Evolutionary conservation across 2,797 vertebrate species (phyloP), one percentile per base, ranked within the genome.

Genomic region (Esox masquinongy): DNA sequence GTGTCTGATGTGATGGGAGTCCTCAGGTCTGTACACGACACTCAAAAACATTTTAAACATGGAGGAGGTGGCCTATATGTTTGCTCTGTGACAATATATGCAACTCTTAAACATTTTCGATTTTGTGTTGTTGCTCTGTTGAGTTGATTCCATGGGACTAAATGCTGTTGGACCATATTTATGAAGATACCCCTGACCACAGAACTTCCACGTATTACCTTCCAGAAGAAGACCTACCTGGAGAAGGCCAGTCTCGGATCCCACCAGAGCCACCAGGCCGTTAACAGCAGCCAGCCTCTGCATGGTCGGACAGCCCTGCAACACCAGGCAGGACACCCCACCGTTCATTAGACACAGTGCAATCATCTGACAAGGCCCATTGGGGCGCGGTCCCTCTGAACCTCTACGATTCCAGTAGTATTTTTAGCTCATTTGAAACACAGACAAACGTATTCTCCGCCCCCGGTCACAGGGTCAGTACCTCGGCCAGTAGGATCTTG

Each of bases 221-320:
- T 56, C 53, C 2, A 7, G n/a, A 56, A 56, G 19, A 22, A 26
- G 0, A 43, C 89, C 93, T 88, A 99, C 98, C 94, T 97, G 96
- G 80, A 96, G 90, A 16, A 95, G 80, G 84, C 88, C 90, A 50
- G 87, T 93, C 93, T 99, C 97, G 5, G 97, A 99, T 67, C 98
- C 97, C 22, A 97, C 95, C 72, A 97, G 74, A 6, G 96, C 94
- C 70, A 98, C 96, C 80, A 98, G 90, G 3, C 98, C 97, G 72
- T 91, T 97, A 63, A 96, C 86, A 12, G 98, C 96, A 61, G 97
- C 96, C 84, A 99, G 92, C n/a, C 97, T 94, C 79, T 98, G 96
- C 97, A 98, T 97, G 5, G 97, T 99, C 34, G 97, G 95, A 88
- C 96, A 94, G 1, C 95, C 95, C 98, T 99, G 83, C 70, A 93